Evolutionary conservation across 2,797 vertebrate genomes (phyloP), one percentile per base, ranked within the genome.

Genomic region (Linurgus olivaceus): DNA sequence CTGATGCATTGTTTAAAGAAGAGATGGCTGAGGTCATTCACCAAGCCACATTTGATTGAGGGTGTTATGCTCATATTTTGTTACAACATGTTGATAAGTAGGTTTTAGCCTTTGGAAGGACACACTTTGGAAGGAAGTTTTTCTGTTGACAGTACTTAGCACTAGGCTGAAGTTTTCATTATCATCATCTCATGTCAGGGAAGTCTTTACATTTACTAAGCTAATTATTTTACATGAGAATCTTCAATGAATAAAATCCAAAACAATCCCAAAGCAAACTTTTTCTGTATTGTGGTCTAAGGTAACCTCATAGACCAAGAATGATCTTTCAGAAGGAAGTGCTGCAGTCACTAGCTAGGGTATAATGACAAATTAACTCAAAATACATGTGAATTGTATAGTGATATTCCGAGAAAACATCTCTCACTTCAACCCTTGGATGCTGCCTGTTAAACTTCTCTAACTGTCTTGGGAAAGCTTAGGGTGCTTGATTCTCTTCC

Each of bases 21-120:
- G 29, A 21, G 17, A 38, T 33, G 18, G 4, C 13, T 82, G 1
- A 1, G 23, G 47, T 86, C 45, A 33, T 17, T 40, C 20, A 48
- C 18, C 13, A 23, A 57, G 35, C 6, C 26, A 7, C 0, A 0
- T 40, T 40, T 9, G 2, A 18, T 20, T 25, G 25, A 77, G 24
- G 18, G 4, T 18, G 9, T 16, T 65, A 15, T 28, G 50, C 48
- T 74, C 7, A 6, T 50, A 51, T 55, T 19, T 86, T 50, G 10
- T 75, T 68, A 71, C 17, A 48, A 14, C 0, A 0, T 14, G 4
- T 50, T 67, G 15, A 47, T 47, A 71, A 77, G 31, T 11, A 11
- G 5, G 4, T 11, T 17, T 29, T 50, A 20, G 28, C 12, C 37
- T 67, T 67, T 71, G 33, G 35, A 44, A 77, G n/a, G 7, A 38